Conservation (phyloP, 1,140 invertebrate genomes). For the Ctenoplectra terminalis region DNA sequence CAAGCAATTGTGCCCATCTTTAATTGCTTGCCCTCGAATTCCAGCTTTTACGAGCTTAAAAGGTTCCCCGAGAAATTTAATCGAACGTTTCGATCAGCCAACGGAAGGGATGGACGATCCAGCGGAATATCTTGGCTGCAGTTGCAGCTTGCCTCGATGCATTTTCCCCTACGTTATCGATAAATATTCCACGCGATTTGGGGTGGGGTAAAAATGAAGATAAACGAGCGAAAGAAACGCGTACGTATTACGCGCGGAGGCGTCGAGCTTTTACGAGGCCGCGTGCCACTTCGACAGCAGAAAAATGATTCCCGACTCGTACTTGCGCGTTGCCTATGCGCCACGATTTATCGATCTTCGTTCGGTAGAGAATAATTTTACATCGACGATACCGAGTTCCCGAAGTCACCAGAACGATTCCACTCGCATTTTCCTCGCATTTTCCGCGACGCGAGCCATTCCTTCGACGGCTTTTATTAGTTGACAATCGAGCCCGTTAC, state of each 20-base stretch:
- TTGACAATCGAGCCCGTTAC: background rate
- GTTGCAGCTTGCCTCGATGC: background rate
- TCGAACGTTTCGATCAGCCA: slow-evolving; percentile 4
- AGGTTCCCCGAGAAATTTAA: background rate
- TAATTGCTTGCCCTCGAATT: slow-evolving; percentile 24
- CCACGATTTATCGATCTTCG: slow-evolving; percentile 20
- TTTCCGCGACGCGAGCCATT: background rate
- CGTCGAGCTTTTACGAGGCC: background rate
- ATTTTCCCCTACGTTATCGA: background rate
- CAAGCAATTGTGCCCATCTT: slow-evolving; percentile 21
- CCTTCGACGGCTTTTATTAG: background rate
- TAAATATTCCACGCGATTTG: slow-evolving; percentile 2
- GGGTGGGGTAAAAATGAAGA: background rate
- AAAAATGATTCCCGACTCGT: background rate
- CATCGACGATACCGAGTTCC: background rate
- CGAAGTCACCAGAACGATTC: background rate
- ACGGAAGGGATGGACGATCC: background rate
- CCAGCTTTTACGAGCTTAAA: background rate
- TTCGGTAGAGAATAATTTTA: slow-evolving; percentile 2
- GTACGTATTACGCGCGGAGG: background rate
- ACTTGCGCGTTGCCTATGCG: slow-evolving; percentile 9
- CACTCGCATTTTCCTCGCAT: too few species aligned
- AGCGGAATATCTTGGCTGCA: too few species aligned
- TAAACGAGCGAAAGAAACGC: slow-evolving; percentile 12
- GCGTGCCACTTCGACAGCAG: background rate